These are phyloP conservation scores for Habrosyne pyritoides DNA, from an alignment of 2,888 invertebrate species.

Conservation along the genomic window DNA sequence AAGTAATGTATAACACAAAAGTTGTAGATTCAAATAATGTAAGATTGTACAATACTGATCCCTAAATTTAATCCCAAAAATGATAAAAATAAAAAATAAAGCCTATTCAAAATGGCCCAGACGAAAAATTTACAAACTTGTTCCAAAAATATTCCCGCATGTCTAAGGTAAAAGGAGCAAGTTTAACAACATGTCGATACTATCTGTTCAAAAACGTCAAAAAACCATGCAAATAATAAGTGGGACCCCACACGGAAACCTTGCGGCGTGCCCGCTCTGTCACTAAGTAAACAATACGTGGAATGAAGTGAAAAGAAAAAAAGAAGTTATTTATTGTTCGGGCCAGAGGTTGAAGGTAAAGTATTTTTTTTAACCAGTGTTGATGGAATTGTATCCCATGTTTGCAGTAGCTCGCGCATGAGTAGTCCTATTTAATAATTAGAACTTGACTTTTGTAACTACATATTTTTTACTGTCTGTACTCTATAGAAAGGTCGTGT, in stretches of 20 bases:
- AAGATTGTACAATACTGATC: too few species aligned
- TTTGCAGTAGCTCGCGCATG: constrained; percentile 1
- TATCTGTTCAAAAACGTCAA: constrained; percentile 28
- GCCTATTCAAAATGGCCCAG: neutral
- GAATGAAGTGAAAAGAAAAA: constrained; percentile 50
- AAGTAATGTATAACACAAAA: too few species aligned
- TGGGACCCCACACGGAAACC: constrained; percentile 37
- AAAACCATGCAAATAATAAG: constrained; percentile 42
- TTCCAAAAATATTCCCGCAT: neutral
- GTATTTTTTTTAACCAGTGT: constrained; percentile 19
- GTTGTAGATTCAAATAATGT: too few species aligned
- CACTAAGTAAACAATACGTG: constrained; percentile 56
- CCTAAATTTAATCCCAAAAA: too few species aligned
- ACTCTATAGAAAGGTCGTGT: too few species aligned
- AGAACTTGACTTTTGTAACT: neutral
- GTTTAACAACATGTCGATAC: constrained; percentile 35
- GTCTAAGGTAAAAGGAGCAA: constrained; percentile 10
- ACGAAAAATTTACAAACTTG: neutral
- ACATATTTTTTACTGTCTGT: too few species aligned
- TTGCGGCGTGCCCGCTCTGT: constrained; percentile 42
- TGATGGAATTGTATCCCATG: constrained; percentile 12
- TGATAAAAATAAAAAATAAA: too few species aligned
- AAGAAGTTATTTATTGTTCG: constrained; percentile 54
- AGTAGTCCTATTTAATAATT: neutral
- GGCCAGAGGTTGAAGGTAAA: constrained; percentile 51